These are phyloP conservation scores for Butastur rufipennis DNA, from an alignment of 2,113 vertebrate species.

Conservation along the genomic window DNA sequence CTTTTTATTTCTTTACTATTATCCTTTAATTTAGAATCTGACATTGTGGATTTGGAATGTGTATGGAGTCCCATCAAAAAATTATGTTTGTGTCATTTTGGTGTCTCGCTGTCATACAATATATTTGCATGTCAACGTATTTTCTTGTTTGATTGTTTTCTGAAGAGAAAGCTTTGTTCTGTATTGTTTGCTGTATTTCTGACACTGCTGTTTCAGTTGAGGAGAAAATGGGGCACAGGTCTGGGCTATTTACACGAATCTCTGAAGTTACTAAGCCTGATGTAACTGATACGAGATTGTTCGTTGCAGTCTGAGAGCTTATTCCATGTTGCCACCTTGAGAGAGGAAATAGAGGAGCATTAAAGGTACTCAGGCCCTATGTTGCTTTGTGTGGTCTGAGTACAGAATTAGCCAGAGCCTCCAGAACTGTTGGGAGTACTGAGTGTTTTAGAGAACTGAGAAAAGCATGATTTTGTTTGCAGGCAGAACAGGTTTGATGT, in stretches of 20 bases:
- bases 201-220: neutral
- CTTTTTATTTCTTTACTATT: neutral
- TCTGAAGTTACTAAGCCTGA: neutral
- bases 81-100: neutral
- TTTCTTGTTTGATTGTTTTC: constrained; percentile 18
- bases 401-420: neutral
- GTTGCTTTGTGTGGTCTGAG: neutral
- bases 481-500: neutral
- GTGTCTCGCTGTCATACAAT: neutral
- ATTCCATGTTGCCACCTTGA: neutral
- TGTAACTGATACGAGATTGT: neutral
- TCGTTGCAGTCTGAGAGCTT: neutral
- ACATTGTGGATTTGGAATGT: neutral
- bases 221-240: neutral
- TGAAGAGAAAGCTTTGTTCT: constrained; percentile 30
- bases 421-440: neutral
- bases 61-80: neutral
- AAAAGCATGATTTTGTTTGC: neutral
- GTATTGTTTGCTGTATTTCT: constrained; percentile 6
- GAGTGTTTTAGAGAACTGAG: neutral
- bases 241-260: neutral
- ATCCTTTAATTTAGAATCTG: neutral
- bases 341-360: neutral
- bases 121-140: neutral
- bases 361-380: neutral